Evolutionary conservation across 2,797 vertebrate genomes (phyloP).

Genomic region (Lophotriccus pileatus): DNA sequence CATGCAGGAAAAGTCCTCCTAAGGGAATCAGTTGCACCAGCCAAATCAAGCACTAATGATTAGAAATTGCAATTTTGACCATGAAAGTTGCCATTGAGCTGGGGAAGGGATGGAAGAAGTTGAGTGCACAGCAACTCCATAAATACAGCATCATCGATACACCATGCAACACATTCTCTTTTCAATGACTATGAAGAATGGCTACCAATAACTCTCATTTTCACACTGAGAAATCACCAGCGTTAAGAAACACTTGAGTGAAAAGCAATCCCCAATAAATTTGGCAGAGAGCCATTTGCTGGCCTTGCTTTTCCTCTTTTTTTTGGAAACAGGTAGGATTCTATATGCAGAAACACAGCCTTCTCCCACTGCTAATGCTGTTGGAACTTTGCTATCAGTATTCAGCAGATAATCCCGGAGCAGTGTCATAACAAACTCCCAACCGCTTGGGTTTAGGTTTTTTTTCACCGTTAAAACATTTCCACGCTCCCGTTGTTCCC

Average conservation of each 20-base stretch:
- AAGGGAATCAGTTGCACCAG: fast-evolving
- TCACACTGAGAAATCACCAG: background rate
- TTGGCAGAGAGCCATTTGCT: background rate
- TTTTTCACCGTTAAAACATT: background rate
- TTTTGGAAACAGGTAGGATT: background rate
- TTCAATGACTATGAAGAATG: background rate
- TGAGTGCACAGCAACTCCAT: background rate
- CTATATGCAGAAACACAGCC: background rate
- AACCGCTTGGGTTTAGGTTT: background rate
- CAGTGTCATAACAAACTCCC: background rate
- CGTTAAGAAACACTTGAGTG: background rate
- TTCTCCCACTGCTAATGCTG: background rate
- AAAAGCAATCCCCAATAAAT: background rate
- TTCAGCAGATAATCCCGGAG: background rate
- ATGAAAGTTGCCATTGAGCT: background rate
- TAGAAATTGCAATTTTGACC: background rate
- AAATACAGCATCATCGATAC: background rate
- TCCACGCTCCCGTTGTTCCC: background rate
- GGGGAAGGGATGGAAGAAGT: background rate
- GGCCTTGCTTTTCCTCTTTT: background rate
- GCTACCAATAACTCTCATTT: background rate
- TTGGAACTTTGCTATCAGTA: background rate
- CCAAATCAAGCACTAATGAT: background rate
- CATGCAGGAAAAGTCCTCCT: background rate
- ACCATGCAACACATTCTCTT: background rate